phyloP scores from a whole-genome alignment of 2,888 invertebrate species.

The Zygaena filipendulae region DNA sequence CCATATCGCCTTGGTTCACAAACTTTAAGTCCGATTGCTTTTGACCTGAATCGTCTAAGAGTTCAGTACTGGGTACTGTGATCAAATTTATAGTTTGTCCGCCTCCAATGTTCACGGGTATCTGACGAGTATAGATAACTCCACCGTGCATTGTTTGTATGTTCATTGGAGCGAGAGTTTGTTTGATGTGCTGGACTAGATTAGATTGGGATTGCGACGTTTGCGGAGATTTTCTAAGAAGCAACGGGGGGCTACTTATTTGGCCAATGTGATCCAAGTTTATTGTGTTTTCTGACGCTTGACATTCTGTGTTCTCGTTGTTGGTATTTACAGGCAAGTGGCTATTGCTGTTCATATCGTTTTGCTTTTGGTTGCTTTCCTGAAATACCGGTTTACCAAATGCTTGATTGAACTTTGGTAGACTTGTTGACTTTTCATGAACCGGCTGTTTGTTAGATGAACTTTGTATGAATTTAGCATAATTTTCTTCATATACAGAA shows the following conservation, averaged over 20 bases:
- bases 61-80: slow-evolving; percentile 58
- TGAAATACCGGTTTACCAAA: slow-evolving; percentile 79
- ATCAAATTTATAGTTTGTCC: slow-evolving; percentile 71
- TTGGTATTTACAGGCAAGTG: slow-evolving; percentile 26
- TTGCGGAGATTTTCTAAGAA: slow-evolving; percentile 41
- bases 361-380: slow-evolving; percentile 40
- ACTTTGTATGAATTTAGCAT: slow-evolving; percentile 64
- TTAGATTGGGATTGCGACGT: slow-evolving; percentile 40
- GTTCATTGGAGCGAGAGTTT: slow-evolving; percentile 63
- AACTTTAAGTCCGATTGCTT: slow-evolving; percentile 39
- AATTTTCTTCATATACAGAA: slow-evolving; percentile 66
- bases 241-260: slow-evolving; percentile 44
- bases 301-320: slow-evolving; percentile 34
- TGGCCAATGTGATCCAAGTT: slow-evolving; percentile 46
- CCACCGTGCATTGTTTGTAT: slow-evolving; percentile 73
- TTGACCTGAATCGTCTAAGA: slow-evolving; percentile 44
- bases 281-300: slow-evolving; percentile 35
- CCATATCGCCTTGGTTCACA: slow-evolving; percentile 36
- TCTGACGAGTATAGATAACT: slow-evolving; percentile 78
- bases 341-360: slow-evolving; percentile 30
- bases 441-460: slow-evolving; percentile 34
- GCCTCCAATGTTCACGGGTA: slow-evolving; percentile 70
- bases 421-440: slow-evolving; percentile 56
- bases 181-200: slow-evolving; percentile 58
- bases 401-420: slow-evolving; percentile 84